Evolutionary conservation across 2,797 vertebrate genomes (phyloP), one percentile per base, ranked within the genome.

Genomic region (Coracias cyanogaster): DNA sequence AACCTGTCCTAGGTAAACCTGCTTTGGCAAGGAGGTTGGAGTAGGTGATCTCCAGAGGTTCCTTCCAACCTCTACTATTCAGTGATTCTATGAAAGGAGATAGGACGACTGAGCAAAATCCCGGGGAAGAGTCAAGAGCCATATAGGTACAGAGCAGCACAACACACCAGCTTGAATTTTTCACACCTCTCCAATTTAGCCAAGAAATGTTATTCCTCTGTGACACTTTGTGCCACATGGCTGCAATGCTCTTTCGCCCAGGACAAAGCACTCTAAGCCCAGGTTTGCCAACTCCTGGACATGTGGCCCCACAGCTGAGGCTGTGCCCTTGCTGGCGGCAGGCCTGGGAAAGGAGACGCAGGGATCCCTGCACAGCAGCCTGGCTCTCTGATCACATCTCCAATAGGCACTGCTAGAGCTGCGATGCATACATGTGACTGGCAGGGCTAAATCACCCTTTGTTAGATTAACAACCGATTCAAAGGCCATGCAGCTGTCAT

Each of bases 401-500:
- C 45, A 10, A 41, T 4, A 48, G 67, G 17, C 12, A 4, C 29
- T 43, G 74, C 52, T 64, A 46, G 55, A 90, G 72, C 28, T 92
- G 62, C 2, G 12, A 33, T 16, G 25, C 37, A 15, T 39, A 24
- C 4, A 8, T 64, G 43, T 76, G 70, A 66, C 48, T 69, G 89
- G 55, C 69, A 73, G 35, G 60, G 79, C 64, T 72, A 89, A 48
- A 21, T 51, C 64, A 48, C 49, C 60, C 88, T 37, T 67, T 7
- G 0, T 49, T 43, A 88, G 86, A 90, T 92, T 82, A 91, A 90
- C 60, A 84, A 76, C 83, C 10, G 22, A 86, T 54, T 91, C 82
- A 88, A 94, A 94, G 72, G 89, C 71, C 91, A 79, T 2, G 19
- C 95, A 97, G 96, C 94, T 97, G 96, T 93, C 91, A 24, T 24